Base-by-base conservation (phyloP, 2,888 invertebrate species). In the Eustalomyia histrio region DNA sequence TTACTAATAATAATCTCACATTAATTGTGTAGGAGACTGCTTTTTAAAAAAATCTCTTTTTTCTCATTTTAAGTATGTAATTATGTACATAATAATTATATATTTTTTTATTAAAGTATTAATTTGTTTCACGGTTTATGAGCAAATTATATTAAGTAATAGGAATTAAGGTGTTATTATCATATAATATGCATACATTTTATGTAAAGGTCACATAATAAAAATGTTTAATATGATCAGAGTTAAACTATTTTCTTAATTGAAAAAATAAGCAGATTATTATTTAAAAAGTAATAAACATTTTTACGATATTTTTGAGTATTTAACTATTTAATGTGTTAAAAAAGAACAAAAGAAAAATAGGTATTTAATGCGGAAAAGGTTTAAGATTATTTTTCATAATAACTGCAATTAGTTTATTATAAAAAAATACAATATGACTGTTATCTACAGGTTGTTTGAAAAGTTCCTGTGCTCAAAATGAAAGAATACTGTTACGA, bases 131-230 rank as follows among this genome's bases (percentile, higher is more conserved):
- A 47, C n/a, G 43, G 43, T 47, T 43, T 29, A n/a, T 33, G 33
- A 57, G 57, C n/a, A 33, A 57, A 29, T 57, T 29, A n/a, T 35
- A 14, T 8, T n/a, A 33, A 24, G 14, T 43, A 17, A 71, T 52
- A 12, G 29, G 21, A 53, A 60, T 57, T 18, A 17, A 55, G 35
- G 35, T 39, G 58, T 60, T 39, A 58, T 65, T 39, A 52, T 12
- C 39, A 53, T 24, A 12, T 7, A 35, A 52, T 57, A 35, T 21
- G 39, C 7, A 21, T 21, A 21, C 21, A 21, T 21, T 21, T 21
- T 21, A 71, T 58, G 35, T 58, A 52, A 67, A 74, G 74, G 75
- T 55, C 75, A 75, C 58, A 24, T 52, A 39, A 33, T 64, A 14
- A 24, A 12, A 24, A 18, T 21, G 21, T 55, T n/a, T 55, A 55